Conservation (phyloP, 2,888 invertebrate genomes). For the Apamea anceps region DNA sequence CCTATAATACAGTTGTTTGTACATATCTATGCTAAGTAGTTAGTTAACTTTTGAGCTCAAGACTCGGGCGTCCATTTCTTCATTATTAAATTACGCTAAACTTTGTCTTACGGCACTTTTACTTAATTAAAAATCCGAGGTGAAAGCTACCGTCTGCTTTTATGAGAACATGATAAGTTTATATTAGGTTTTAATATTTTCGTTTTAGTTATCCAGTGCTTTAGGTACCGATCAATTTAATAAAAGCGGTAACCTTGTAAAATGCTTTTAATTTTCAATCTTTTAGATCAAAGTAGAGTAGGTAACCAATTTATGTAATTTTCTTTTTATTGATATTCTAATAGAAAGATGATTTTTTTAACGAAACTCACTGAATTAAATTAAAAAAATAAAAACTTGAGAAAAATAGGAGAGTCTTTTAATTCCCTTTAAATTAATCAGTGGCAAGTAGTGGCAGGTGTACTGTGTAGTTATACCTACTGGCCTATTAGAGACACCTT, state of each 20-base stretch:
- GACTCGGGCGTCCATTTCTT: slow-evolving; percentile 54
- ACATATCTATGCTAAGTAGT: slow-evolving; percentile 54
- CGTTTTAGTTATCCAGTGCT: slow-evolving; percentile 20
- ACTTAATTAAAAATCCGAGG: slow-evolving; percentile 66
- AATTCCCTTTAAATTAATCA: slow-evolving; percentile 61
- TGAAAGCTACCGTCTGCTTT: slow-evolving; percentile 54
- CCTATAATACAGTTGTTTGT: slow-evolving; percentile 39
- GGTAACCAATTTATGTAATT: not conserved
- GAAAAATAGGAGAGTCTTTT: not conserved
- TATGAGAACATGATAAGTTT: slow-evolving; percentile 52
- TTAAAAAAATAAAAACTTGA: not conserved
- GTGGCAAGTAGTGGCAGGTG: slow-evolving; percentile 54
- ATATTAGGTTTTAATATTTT: slow-evolving; percentile 47
- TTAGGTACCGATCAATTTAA: slow-evolving; percentile 21
- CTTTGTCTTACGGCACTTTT: slow-evolving; percentile 56
- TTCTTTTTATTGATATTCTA: not conserved
- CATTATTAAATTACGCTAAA: slow-evolving; percentile 63
- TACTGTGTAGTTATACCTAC: slow-evolving; percentile 58
- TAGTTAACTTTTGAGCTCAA: slow-evolving; percentile 54
- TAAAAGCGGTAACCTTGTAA: slow-evolving; percentile 19
- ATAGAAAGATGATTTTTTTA: not conserved
- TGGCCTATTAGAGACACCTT: slow-evolving; percentile 69
- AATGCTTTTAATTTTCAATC: not conserved
- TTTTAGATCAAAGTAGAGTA: not conserved
- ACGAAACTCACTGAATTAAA: not conserved